These are phyloP conservation scores for Zhengitettix transpicula DNA, from an alignment of 2,888 invertebrate species.

Conservation along the genomic window DNA sequence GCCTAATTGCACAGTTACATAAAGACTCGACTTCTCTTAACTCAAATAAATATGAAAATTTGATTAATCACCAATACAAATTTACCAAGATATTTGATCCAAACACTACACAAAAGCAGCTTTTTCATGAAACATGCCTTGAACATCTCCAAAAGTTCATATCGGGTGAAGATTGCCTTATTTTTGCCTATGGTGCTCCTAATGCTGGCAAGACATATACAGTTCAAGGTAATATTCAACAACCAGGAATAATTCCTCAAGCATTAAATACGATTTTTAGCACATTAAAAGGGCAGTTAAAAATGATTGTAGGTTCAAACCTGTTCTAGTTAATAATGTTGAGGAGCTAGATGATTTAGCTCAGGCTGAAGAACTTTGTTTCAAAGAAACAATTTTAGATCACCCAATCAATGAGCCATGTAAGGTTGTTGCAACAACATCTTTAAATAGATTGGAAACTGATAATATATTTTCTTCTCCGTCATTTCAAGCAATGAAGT, in stretches of 20 bases:
- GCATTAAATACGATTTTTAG: not conserved
- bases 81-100: not conserved
- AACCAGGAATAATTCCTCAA: too few species aligned
- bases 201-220: not conserved
- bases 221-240: not conserved
- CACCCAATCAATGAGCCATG: too few species aligned
- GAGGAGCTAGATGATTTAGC: too few species aligned
- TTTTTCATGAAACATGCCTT: not conserved
- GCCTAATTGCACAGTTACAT: not conserved
- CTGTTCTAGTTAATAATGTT: too few species aligned
- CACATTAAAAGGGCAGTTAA: not conserved
- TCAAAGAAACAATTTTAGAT: too few species aligned
- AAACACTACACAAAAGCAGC: not conserved
- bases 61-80: not conserved
- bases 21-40: not conserved
- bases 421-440: too few species aligned
- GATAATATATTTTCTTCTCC: too few species aligned
- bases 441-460: too few species aligned
- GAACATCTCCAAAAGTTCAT: not conserved
- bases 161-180: not conserved
- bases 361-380: too few species aligned
- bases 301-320: not conserved
- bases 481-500: not conserved
- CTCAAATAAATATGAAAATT: not conserved
- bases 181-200: not conserved